Base-by-base conservation (phyloP, 2,888 invertebrate genomes). In the Magallana nippona region DNA sequence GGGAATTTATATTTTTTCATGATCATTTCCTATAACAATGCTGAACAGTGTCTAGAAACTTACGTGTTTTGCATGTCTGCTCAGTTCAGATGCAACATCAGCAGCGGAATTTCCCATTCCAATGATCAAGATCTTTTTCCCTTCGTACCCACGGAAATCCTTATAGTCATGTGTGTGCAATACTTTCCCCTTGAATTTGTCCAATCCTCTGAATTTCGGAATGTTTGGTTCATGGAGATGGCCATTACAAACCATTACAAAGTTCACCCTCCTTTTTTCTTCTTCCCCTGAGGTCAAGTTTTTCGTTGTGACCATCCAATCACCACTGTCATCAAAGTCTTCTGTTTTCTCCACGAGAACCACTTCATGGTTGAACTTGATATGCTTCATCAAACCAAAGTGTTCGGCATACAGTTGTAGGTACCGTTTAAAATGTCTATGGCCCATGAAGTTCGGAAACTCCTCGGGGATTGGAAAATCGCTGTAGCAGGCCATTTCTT, bases 171-270 rank as follows among this genome's bases (percentile, higher is more conserved):
- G 89, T 0, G 89, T 89, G 79, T 89, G 89, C 11, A 89, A 79
- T 17, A 89, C 87, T 77, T 86, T 83, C 22, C 91, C 92, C 81
- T 90, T 87, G 71, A 91, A 91, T 57, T 84, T 87, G 2, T 87
- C 88, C 71, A 89, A 83, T 13, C 89, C 91, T 1, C 83, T 81
- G 80, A 91, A 88, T 11, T 83, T 82, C 8, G 91, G 91, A 63
- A 85, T 83, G 79, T 89, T 86, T 10, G 89, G 89, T 79, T 88
- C 87, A 2, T 87, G 86, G 22, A 88, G 85, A 82, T 92, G 92
- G 11, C 93, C 93, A 19, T 90, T 91, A 55, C 91, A 91, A 17
- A 92, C 88, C 85, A 93, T 86, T 2, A 93, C 90, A 27, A 88
- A 90, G 82, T 91, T 91, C 77, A 88, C 90, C 44, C 86, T 85